These are phyloP conservation scores for Iselma pallidipennis DNA, from an alignment of 2,888 invertebrate genomes.

Conservation along the genomic window DNA sequence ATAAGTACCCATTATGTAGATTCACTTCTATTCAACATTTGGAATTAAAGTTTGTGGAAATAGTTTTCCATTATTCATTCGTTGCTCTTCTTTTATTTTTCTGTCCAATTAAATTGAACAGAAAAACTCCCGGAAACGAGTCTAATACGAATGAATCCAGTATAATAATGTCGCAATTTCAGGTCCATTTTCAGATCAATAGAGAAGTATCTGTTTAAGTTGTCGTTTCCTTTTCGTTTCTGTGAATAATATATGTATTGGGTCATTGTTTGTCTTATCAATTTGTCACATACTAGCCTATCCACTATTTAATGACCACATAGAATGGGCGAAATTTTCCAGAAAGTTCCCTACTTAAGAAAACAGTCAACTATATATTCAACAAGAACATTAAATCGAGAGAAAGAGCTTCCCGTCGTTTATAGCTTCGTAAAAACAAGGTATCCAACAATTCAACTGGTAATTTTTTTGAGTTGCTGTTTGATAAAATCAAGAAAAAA, in stretches of 20 bases:
- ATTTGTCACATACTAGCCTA: too few relatives aligned
- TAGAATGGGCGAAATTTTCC: not conserved
- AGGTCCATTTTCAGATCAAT: not conserved
- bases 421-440: too few relatives aligned
- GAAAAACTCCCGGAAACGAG: not conserved
- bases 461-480: too few relatives aligned
- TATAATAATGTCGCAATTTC: not conserved
- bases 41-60: slow-evolving; percentile 2
- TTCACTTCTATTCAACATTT: slow-evolving; percentile 5
- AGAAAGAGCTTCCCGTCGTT: too few relatives aligned
- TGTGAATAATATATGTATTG: not conserved
- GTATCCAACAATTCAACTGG: too few relatives aligned
- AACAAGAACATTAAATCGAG: too few relatives aligned
- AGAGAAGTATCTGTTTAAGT: not conserved
- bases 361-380: too few relatives aligned
- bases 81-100: not conserved
- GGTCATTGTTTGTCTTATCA: not conserved
- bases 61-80: slow-evolving; percentile 1
- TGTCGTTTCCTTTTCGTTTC: not conserved
- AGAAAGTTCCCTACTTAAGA: too few relatives aligned
- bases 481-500: too few relatives aligned
- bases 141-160: not conserved
- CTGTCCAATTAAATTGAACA: not conserved
- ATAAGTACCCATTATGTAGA: slow-evolving; percentile 11
- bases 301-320: too few relatives aligned